Evolutionary conservation across 2,888 invertebrate genomes (phyloP).

Genomic region (Rotaria magnacalcarata): DNA sequence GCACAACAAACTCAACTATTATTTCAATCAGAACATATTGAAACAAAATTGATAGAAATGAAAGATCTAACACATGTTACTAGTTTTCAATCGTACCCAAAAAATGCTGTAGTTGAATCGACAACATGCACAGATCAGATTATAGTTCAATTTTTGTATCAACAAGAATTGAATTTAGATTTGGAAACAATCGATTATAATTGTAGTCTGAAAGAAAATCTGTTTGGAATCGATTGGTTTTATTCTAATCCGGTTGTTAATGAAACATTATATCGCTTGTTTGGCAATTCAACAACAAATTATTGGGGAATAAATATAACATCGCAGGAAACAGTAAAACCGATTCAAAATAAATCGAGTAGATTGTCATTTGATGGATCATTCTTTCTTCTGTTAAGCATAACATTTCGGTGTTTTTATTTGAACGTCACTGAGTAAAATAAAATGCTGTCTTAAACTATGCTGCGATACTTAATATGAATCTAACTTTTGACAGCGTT

Average conservation of each 20-base stretch:
- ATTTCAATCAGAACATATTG: not conserved
- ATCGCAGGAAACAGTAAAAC: not conserved
- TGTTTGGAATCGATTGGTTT: slow-evolving; percentile 27
- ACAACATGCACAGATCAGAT: slow-evolving; percentile 25
- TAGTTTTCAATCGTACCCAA: slow-evolving; percentile 7
- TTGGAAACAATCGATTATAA: not conserved
- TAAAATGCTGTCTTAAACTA: not conserved
- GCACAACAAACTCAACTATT: not conserved
- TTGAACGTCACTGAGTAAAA: not conserved
- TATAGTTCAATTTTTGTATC: slow-evolving; percentile 29
- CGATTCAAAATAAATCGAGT: not conserved
- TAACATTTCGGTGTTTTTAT: not conserved
- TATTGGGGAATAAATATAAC: not conserved
- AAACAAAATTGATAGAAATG: not conserved
- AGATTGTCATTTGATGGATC: not conserved
- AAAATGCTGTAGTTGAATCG: not conserved
- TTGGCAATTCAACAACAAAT: not conserved
- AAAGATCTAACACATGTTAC: not conserved
- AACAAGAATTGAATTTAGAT: slow-evolving; percentile 14
- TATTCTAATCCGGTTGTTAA: not conserved
- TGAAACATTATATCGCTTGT: not conserved
- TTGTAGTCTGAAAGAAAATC: slow-evolving; percentile 17
- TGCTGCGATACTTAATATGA: not conserved
- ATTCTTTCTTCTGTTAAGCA: not conserved
- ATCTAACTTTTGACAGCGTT: not conserved